Conservation (phyloP, 2,888 invertebrate species). For the Opisthograptis luteolata region DNA sequence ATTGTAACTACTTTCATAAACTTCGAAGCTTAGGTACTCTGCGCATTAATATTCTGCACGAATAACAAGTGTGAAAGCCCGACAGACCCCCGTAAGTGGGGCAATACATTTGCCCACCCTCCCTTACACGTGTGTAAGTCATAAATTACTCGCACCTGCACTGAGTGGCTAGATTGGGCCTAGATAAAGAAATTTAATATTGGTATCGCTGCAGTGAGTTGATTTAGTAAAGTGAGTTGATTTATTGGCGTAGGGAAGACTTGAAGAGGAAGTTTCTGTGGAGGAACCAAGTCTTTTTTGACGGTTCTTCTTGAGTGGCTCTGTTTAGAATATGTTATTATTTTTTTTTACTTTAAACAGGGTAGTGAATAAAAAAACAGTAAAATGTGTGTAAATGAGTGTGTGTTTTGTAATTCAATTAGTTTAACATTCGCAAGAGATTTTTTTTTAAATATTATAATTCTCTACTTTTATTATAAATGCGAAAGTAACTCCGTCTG, state of each 20-base stretch:
- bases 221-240: conserved; percentile 53
- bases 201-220: conserved; percentile 50
- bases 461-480: too few relatives aligned
- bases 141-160: conserved; percentile 78
- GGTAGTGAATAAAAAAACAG: too few relatives aligned
- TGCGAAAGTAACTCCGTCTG: too few relatives aligned
- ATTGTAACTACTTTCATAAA: background rate
- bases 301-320: too few relatives aligned
- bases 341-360: too few relatives aligned
- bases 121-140: conserved; percentile 66
- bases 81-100: conserved; percentile 68
- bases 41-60: conserved; percentile 23
- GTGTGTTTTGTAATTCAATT: too few relatives aligned
- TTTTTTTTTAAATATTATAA: too few relatives aligned
- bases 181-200: conserved; percentile 76
- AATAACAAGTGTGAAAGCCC: conserved; percentile 55
- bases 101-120: conserved; percentile 71
- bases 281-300: too few relatives aligned
- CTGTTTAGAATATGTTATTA: too few relatives aligned
- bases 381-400: too few relatives aligned
- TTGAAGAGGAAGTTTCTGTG: background rate
- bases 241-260: background rate
- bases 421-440: too few relatives aligned
- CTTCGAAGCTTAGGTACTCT: conserved; percentile 16
- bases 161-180: conserved; percentile 64